Evolutionary conservation across 2,888 invertebrate genomes (phyloP).

Genomic region (Saturnia pavonia): DNA sequence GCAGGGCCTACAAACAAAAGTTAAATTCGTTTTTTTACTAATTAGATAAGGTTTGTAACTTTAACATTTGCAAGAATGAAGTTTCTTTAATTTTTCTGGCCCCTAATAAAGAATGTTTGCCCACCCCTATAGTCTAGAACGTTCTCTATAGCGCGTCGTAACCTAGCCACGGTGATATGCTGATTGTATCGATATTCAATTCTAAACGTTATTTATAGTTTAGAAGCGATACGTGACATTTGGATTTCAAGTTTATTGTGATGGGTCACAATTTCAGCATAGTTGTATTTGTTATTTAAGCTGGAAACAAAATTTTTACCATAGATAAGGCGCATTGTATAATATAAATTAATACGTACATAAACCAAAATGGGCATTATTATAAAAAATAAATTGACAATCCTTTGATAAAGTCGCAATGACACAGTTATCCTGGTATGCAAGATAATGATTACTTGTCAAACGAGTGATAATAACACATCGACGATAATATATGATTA

Average conservation of each 20-base stretch:
- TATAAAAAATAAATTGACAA: background rate
- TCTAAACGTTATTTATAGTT: background rate
- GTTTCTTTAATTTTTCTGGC: too few relatives aligned
- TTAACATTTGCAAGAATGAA: too few relatives aligned
- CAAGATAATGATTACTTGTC: background rate
- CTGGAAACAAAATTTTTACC: background rate
- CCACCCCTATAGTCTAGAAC: too few relatives aligned
- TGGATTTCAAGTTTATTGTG: background rate
- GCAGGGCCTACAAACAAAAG: too few relatives aligned
- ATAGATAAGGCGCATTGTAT: background rate
- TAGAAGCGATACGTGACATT: background rate
- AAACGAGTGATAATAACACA: background rate
- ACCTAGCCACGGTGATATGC: too few relatives aligned
- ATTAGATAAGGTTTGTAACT: too few relatives aligned
- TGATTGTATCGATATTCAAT: background rate
- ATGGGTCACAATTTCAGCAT: background rate
- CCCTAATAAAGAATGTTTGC: too few relatives aligned
- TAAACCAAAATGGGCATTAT: background rate
- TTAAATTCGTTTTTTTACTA: too few relatives aligned
- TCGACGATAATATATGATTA: too few relatives aligned
- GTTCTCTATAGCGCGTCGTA: background rate
- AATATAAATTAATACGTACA: background rate
- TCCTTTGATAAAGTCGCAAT: background rate
- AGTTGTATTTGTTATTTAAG: background rate
- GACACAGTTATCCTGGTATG: constrained; percentile 5